These are phyloP conservation scores for Boulengeromyrus knoepffleri DNA, from an alignment of 2,113 vertebrate genomes.

Conservation along the genomic window DNA sequence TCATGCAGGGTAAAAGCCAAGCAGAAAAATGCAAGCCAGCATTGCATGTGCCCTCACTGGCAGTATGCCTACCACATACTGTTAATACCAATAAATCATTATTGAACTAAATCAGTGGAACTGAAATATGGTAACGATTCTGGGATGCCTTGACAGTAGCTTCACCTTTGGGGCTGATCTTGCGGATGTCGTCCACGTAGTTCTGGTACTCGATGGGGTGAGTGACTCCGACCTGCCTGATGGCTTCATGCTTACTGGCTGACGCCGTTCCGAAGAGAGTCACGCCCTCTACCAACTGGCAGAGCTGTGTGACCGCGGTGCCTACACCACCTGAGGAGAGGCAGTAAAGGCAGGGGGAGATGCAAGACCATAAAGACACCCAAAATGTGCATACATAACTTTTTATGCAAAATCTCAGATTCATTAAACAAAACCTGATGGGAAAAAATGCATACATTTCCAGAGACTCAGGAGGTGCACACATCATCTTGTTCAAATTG, in stretches of 20 bases:
- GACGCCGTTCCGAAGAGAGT: slow-evolving; percentile 92
- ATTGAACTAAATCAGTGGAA: background rate
- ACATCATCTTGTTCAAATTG: too few species aligned
- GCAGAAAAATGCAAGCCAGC: too few species aligned
- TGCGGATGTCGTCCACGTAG: slow-evolving; percentile 83
- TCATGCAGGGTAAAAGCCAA: too few species aligned
- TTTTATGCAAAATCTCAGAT: background rate
- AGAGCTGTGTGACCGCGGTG: slow-evolving; percentile 87
- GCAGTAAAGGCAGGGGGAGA: background rate
- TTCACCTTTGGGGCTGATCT: slow-evolving; percentile 91
- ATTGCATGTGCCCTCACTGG: too few species aligned
- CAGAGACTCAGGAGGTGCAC: too few species aligned
- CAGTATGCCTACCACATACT: background rate
- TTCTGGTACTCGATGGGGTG: slow-evolving; percentile 91
- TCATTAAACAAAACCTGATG: background rate
- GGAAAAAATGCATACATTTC: too few species aligned
- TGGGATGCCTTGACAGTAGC: background rate
- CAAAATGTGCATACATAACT: background rate
- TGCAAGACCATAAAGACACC: background rate
- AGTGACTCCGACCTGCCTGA: slow-evolving; percentile 78
- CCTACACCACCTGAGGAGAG: slow-evolving; percentile 80
- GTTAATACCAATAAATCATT: background rate
- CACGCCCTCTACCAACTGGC: slow-evolving; percentile 83
- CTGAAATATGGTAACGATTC: background rate
- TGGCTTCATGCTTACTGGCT: slow-evolving; percentile 79